These are phyloP conservation scores for Nymphalis polychloros DNA, from an alignment of 2,888 invertebrate species.

Conservation along the genomic window DNA sequence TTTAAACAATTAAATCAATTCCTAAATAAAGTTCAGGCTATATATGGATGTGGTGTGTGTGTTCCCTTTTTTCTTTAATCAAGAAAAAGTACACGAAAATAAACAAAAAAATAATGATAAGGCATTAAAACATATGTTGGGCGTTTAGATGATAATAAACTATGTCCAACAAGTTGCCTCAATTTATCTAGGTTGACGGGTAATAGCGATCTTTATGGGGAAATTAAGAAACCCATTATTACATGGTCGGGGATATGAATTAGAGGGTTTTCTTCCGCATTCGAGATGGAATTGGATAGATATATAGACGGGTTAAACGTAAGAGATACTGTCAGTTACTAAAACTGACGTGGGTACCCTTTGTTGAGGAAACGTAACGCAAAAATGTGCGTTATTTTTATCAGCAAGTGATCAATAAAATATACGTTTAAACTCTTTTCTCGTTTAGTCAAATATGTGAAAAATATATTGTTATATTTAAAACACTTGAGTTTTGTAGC, in stretches of 20 bases:
- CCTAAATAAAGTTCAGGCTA: too few relatives aligned
- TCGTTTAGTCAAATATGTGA: too few relatives aligned
- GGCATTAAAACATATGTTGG: not conserved
- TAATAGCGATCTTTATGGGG: slow-evolving; percentile 3
- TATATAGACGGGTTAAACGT: not conserved
- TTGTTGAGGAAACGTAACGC: not conserved
- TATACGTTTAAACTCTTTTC: too few relatives aligned
- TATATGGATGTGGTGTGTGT: too few relatives aligned
- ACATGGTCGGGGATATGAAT: not conserved
- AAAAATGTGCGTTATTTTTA: too few relatives aligned
- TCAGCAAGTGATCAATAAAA: too few relatives aligned
- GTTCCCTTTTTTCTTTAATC: too few relatives aligned
- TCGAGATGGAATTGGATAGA: not conserved
- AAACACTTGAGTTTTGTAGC: too few relatives aligned
- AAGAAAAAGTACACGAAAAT: not conserved
- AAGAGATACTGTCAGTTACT: not conserved
- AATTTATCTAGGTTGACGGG: not conserved
- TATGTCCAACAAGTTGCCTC: slow-evolving; percentile 2
- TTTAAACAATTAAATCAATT: too few relatives aligned
- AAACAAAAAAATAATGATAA: not conserved
- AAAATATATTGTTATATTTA: too few relatives aligned
- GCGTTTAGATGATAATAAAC: not conserved
- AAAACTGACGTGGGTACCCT: not conserved
- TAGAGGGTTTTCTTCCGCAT: not conserved
- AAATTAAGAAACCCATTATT: slow-evolving; percentile 7